A percentile compares a stretch with the other conserved stretches of the same genome.
Evolutionary conservation across 2,888 invertebrate species (phyloP).

Genomic region (Drosophila paramelanica): DNA sequence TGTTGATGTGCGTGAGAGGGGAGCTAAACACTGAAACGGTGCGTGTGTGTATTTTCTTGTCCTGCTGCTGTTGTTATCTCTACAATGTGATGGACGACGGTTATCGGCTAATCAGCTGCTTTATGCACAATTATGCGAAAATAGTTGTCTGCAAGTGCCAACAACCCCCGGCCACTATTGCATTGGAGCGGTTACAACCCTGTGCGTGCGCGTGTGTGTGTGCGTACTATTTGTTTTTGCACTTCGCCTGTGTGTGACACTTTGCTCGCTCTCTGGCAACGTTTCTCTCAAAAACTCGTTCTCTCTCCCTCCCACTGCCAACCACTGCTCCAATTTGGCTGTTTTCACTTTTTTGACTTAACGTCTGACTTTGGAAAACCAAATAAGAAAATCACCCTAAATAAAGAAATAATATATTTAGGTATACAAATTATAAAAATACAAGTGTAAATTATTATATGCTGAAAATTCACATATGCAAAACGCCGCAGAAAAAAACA

Average conservation of each 20-base stretch:
- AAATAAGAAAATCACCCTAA: conserved; percentile 11
- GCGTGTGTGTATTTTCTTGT: conserved; percentile 14
- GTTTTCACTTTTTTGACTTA: conserved; percentile 68
- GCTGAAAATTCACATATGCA: conserved; percentile 12
- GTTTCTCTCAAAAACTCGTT: conserved; percentile 15
- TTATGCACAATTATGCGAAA: conserved; percentile 52
- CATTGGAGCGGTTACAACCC: conserved; percentile 43
- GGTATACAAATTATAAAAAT: conserved; percentile 15
- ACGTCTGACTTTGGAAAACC: conserved; percentile 17
- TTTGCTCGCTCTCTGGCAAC: conserved; percentile 42
- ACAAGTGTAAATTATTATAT: conserved; percentile 19
- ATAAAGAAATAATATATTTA: conserved; percentile 15
- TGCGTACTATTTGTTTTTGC: conserved; percentile 59
- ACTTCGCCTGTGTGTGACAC: conserved; percentile 28
- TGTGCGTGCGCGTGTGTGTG: conserved; percentile 7
- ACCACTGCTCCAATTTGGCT: conserved; percentile 62
- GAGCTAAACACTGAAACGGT: conserved; percentile 3
- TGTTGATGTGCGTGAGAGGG: conserved; percentile 45
- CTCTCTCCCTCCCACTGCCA: conserved; percentile 26
- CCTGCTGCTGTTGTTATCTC: conserved; percentile 39
- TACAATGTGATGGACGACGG: conserved; percentile 21
- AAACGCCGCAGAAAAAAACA: conserved; percentile 20
- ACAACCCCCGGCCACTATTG: conserved; percentile 18
- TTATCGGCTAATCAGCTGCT: conserved; percentile 50
- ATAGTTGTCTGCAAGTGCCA: conserved; percentile 31